Percentiles rank a stretch among this genome's conserved stretches.
Conservation (phyloP, 2,113 vertebrate genomes). For the Eira barbara region DNA sequence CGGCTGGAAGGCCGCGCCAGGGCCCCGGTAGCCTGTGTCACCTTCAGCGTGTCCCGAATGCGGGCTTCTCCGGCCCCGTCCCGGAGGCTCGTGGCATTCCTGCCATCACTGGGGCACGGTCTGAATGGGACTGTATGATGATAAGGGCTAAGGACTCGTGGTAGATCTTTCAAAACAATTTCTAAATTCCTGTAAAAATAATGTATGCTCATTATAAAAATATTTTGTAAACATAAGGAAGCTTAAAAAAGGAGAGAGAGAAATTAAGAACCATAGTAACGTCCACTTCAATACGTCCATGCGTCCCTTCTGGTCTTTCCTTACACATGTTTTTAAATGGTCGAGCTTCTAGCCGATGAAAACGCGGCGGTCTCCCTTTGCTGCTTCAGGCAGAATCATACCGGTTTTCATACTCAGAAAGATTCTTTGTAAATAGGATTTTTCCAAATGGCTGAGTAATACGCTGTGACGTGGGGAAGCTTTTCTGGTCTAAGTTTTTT, state of each 20-base stretch:
- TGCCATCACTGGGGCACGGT: fast-evolving
- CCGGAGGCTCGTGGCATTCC: fast-evolving
- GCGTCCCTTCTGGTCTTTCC: not conserved
- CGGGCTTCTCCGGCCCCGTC: fast-evolving
- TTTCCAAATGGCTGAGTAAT: not conserved
- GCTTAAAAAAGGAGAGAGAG: not conserved
- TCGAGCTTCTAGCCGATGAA: fast-evolving
- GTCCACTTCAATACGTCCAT: fast-evolving
- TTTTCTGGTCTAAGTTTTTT: not conserved
- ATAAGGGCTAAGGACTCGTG: not conserved
- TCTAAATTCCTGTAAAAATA: not conserved
- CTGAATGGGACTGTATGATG: no score
- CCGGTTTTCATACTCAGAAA: not conserved
- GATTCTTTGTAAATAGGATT: not conserved
- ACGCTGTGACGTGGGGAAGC: not conserved
- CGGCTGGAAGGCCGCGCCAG: fast-evolving
- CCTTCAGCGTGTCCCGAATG: fast-evolving
- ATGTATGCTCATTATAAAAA: not conserved
- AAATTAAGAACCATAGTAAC: fast-evolving
- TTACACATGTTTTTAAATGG: fast-evolving
- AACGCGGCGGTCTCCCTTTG: not conserved
- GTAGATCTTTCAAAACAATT: not conserved
- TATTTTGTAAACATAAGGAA: not conserved
- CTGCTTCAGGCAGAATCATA: fast-evolving
- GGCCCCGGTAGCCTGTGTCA: not conserved